Conservation (phyloP, 1,140 invertebrate genomes). For the Drosophila dunni region DNA sequence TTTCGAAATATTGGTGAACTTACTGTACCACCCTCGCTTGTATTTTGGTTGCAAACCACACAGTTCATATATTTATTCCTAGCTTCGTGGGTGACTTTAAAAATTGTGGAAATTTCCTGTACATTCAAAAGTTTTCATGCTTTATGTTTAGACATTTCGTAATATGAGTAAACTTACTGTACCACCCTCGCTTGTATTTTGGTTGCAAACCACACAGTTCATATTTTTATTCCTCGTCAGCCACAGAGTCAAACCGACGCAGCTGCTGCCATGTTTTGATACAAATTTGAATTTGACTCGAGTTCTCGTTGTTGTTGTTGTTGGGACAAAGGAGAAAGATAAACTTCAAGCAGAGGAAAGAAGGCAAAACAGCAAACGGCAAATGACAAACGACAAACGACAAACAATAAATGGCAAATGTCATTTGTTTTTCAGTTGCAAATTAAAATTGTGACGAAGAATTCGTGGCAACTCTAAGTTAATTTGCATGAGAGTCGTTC, state of each 20-base stretch:
- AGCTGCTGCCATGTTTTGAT: conserved; percentile 59
- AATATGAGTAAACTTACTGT: neutral
- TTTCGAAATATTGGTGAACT: neutral
- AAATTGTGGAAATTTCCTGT: neutral
- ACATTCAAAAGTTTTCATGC: neutral
- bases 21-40: conserved; percentile 8
- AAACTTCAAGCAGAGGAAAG: conserved; percentile 39
- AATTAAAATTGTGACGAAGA: conserved; percentile 56
- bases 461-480: neutral
- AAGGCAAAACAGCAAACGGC: conserved; percentile 31
- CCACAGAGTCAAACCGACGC: conserved; percentile 35
- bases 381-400: conserved; percentile 6
- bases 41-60: conserved; percentile 45
- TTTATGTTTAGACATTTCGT: neutral
- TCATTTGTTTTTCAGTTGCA: conserved; percentile 64
- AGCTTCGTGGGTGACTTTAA: neutral
- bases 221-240: conserved; percentile 18
- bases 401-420: conserved; percentile 60
- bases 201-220: conserved; percentile 43
- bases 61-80: conserved; percentile 26
- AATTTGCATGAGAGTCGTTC: conserved; percentile 58
- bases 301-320: conserved; percentile 19
- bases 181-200: conserved; percentile 26
- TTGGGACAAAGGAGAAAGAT: neutral
- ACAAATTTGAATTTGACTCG: conserved; percentile 67